Conservation (phyloP, 2,113 vertebrate species). For the cattle (Bos taurus) region DNA sequence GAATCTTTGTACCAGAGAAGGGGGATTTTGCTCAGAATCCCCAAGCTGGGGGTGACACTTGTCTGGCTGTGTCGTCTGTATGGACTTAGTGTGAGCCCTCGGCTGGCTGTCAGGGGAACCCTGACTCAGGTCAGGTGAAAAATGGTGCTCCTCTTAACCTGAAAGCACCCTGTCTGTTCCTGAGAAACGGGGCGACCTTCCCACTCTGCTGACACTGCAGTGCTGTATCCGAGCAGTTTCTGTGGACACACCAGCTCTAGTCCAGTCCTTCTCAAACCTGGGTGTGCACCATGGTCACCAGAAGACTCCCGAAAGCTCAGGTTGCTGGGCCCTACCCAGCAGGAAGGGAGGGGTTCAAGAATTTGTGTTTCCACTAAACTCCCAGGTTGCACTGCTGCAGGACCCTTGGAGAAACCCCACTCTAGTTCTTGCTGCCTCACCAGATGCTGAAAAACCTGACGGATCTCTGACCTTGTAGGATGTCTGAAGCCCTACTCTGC, state of each 20-base stretch:
- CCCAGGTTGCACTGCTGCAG: background rate
- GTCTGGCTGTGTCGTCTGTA: background rate
- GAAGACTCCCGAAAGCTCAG: background rate
- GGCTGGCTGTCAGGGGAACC: background rate
- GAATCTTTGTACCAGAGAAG: background rate
- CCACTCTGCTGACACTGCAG: background rate
- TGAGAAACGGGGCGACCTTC: background rate
- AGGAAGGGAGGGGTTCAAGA: background rate
- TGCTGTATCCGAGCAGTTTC: background rate
- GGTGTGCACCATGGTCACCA: rapidly evolving
- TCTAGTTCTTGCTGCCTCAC: background rate
- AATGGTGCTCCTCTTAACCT: background rate
- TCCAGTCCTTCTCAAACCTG: background rate
- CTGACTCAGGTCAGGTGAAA: background rate
- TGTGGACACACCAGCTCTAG: background rate
- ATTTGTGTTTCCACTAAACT: background rate
- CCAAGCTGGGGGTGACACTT: background rate
- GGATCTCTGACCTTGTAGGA: background rate
- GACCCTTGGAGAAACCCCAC: background rate
- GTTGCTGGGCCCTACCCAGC: background rate
- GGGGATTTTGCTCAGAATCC: background rate
- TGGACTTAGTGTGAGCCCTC: background rate
- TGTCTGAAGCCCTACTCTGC: background rate
- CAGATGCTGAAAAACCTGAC: background rate
- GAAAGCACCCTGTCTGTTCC: background rate